Evolutionary conservation across 2,888 invertebrate species (phyloP).

Genomic region (Papilio elwesi): DNA sequence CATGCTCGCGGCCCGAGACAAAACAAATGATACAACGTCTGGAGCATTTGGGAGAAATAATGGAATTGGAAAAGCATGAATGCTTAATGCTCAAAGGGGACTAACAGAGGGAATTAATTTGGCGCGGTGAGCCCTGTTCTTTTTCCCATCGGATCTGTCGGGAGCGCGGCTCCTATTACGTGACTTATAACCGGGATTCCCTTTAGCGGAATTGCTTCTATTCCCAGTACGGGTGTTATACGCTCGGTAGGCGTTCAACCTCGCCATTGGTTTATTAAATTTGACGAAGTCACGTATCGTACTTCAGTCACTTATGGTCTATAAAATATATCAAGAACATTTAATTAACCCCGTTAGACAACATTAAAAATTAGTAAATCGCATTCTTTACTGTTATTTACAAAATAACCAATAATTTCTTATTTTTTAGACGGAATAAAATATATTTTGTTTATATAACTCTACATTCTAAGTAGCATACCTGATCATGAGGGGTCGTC

Average conservation of each 20-base stretch:
- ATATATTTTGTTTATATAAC: no score
- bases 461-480: no score
- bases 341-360: background rate
- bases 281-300: constrained; percentile 28
- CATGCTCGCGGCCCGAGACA: background rate
- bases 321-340: background rate
- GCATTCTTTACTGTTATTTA: background rate
- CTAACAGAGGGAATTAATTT: constrained; percentile 65
- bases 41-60: constrained; percentile 65
- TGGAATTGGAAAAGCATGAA: constrained; percentile 74
- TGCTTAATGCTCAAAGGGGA: constrained; percentile 71
- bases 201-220: constrained; percentile 36
- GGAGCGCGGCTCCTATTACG: constrained; percentile 47
- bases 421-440: no score
- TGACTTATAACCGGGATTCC: constrained; percentile 42
- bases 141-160: constrained; percentile 55
- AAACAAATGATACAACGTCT: constrained; percentile 51
- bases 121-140: constrained; percentile 55
- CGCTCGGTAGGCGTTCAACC: constrained; percentile 2
- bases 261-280: constrained; percentile 28
- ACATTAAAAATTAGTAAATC: background rate
- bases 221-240: constrained; percentile 28
- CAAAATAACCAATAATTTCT: background rate
- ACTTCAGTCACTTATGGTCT: background rate
- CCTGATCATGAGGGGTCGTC: no score